Base-by-base conservation (phyloP, 1,140 invertebrate genomes). In the Gonioctena quinquepunctata region DNA sequence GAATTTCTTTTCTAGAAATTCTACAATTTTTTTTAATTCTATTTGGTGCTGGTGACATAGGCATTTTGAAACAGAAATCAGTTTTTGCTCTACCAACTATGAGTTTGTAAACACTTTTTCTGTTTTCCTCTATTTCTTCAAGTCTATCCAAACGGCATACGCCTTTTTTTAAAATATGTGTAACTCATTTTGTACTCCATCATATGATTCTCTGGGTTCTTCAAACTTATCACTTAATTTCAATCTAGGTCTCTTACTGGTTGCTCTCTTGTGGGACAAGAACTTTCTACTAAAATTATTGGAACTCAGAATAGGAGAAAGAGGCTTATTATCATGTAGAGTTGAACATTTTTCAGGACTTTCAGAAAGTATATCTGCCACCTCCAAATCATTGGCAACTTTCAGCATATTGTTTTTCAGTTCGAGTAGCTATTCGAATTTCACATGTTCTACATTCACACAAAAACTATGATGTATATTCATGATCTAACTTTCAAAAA, bases 231-330 rank as follows among this genome's bases (percentile, higher is more conserved):
- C 49, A 2, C 23, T 60, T 21, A 69, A 33, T 18, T 68, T 74
- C 19, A 60, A 21, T 33, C 62, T 59, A 56, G 50, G 56, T 18
- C 16, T 68, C 25, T 56, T 70, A 21, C 54, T 28, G 11, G 5
- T 49, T 67, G 27, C 22, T 2, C 52, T 64, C 42, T 60, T 73
- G 6, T 26, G 3, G 19, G 64, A 21, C 11, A 67, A 21, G 5
- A 23, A 25, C 63, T 59, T 69, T 48, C 68, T 33, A 49, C 56
- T 71, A 8, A 54, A 54, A 54, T 54, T 2, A 23, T 6, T 54
- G 7, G 52, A 54, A 8, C n/a, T 66, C n/a, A 75, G 56, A 57
- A 75, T 27, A 23, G 74, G 74, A 54, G 74, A 75, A n/a, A 66
- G 49, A 0, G 71, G 69, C 26, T 42, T 65, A n/a, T n/a, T n/a